A percentile compares a stretch with the other conserved stretches of the same genome.
phyloP scores from a whole-genome alignment of 2,888 invertebrate species.

The Scaptomyza caliginosa region DNA sequence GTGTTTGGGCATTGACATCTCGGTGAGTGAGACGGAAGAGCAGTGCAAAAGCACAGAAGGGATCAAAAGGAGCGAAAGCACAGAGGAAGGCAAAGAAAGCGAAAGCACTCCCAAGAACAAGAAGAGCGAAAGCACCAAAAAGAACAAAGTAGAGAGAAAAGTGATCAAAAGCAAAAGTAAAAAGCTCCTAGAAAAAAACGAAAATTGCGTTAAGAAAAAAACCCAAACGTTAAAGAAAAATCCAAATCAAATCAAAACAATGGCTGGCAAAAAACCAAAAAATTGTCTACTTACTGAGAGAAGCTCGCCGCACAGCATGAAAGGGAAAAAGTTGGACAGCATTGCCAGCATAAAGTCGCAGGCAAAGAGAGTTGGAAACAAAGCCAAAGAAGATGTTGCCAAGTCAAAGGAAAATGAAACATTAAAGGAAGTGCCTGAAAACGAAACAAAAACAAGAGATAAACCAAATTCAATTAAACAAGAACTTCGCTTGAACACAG shows the following conservation, averaged over 20 bases:
- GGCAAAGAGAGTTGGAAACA: not conserved
- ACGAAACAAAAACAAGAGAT: not conserved
- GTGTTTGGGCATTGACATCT: conserved; percentile 80
- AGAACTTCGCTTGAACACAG: not conserved
- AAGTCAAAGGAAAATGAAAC: not conserved
- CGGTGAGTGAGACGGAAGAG: conserved; percentile 9
- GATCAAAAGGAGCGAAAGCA: not conserved
- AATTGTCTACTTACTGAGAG: not conserved
- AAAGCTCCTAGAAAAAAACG: not conserved
- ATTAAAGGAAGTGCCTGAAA: not conserved
- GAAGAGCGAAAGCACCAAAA: not conserved
- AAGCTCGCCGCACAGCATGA: not conserved
- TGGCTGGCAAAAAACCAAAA: not conserved
- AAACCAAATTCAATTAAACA: conserved; percentile 7
- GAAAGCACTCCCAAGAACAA: not conserved
- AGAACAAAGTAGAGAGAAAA: not conserved
- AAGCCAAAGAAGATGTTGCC: not conserved
- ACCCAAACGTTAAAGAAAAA: not conserved
- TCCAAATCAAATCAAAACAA: conserved; percentile 47
- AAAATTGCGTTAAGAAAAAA: not conserved
- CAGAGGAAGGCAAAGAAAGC: not conserved
- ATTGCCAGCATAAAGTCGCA: not conserved
- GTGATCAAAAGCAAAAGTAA: not conserved
- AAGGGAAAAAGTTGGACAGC: not conserved
- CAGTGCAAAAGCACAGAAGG: not conserved